A percentile compares a stretch with the other conserved stretches of the same genome.
These are phyloP conservation scores for Macroglossus sobrinus DNA, from an alignment of 2,113 vertebrate species.

Conservation along the genomic window DNA sequence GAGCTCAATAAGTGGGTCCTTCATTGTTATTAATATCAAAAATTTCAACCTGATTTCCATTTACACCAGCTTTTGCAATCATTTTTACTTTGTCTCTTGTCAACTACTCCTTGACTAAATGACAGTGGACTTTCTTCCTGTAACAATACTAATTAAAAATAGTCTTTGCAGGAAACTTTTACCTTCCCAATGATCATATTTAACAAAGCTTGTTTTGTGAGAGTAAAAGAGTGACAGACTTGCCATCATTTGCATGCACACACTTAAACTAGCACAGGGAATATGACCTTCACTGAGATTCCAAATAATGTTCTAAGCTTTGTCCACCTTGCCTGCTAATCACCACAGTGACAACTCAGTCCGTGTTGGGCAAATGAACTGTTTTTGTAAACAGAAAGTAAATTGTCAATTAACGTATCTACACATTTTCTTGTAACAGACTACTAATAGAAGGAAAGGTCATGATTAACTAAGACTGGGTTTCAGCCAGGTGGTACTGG, in stretches of 20 bases:
- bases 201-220: slow-evolving; percentile 40
- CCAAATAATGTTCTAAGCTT: slow-evolving; percentile 35
- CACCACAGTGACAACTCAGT: neutral
- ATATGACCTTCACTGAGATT: slow-evolving; percentile 48
- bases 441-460: neutral
- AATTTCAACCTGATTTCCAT: neutral
- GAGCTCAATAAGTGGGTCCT: neutral
- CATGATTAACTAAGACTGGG: neutral
- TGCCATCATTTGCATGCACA: slow-evolving; percentile 42
- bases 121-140: neutral
- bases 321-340: slow-evolving; percentile 49
- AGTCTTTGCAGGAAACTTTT: slow-evolving; percentile 6
- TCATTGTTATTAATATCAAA: neutral
- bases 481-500: neutral
- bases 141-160: slow-evolving; percentile 3
- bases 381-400: slow-evolving; percentile 51
- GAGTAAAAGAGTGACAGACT: neutral
- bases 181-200: slow-evolving; percentile 46
- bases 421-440: neutral
- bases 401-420: slow-evolving; percentile 26
- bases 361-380: slow-evolving; percentile 1
- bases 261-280: neutral
- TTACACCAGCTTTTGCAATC: neutral
- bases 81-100: neutral
- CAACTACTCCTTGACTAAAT: neutral